Evolutionary conservation across 2,113 vertebrate species (phyloP).

Genomic region (Oryctolagus cuniculus): DNA sequence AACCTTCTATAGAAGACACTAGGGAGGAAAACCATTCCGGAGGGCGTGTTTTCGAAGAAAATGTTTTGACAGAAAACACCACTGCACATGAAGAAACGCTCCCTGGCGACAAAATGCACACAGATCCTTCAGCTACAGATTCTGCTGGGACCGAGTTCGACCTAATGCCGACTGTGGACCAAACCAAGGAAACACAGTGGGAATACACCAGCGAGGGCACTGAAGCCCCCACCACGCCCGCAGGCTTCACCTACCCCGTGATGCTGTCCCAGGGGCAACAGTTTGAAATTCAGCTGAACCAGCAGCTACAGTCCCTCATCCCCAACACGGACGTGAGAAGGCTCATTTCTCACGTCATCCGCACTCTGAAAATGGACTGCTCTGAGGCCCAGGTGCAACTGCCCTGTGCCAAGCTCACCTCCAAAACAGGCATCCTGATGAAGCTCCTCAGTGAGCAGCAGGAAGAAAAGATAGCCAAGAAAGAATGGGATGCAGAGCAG

Average conservation of each 20-base stretch:
- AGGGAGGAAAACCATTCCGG: too few species aligned
- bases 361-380: conserved; percentile 66
- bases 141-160: not conserved
- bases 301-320: not conserved
- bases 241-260: accelerated
- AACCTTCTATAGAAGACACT: too few species aligned
- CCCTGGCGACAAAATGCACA: too few species aligned
- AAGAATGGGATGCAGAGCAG: accelerated
- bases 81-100: too few species aligned
- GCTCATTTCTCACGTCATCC: not conserved
- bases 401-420: conserved; percentile 73
- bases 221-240: accelerated
- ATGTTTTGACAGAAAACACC: too few species aligned
- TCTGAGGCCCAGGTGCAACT: not conserved
- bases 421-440: conserved; percentile 3
- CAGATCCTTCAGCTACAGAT: too few species aligned
- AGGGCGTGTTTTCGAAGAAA: too few species aligned
- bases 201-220: not conserved
- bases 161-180: not conserved
- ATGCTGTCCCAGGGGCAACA: accelerated
- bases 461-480: not conserved
- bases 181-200: not conserved
- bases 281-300: conserved; percentile 48
- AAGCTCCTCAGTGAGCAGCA: conserved; percentile 62
- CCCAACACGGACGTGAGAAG: not conserved